These are phyloP conservation scores for Vannuccia rotundouncinata DNA, from an alignment of 2,888 invertebrate species.

Conservation along the genomic window DNA sequence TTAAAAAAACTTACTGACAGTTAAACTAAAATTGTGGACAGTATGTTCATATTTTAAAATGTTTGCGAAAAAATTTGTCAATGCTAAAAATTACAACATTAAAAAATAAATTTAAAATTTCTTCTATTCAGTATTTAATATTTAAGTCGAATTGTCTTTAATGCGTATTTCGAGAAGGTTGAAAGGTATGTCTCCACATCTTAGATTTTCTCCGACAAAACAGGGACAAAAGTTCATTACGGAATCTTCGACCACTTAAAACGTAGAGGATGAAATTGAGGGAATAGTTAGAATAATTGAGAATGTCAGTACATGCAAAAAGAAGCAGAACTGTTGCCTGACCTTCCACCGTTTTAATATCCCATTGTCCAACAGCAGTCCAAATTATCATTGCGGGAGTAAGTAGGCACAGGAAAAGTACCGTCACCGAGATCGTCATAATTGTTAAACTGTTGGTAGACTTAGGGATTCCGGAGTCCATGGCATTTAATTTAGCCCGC, in stretches of 20 bases:
- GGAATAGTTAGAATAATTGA: neutral
- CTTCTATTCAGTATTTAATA: too few relatives aligned
- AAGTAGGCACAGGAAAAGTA: neutral
- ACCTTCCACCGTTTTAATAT: neutral
- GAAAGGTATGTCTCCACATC: too few relatives aligned
- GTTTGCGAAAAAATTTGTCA: too few relatives aligned
- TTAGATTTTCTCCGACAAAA: too few relatives aligned
- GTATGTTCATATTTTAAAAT: too few relatives aligned
- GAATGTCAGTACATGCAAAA: conserved; percentile 9
- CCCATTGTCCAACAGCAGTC: neutral
- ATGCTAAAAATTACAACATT: too few relatives aligned
- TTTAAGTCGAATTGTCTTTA: too few relatives aligned
- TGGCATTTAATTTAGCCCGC: neutral
- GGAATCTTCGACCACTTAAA: conserved; percentile 13
- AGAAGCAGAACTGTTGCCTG: neutral
- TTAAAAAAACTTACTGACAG: too few relatives aligned
- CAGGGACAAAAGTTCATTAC: neutral
- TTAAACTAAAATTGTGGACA: too few relatives aligned
- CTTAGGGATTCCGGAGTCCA: neutral
- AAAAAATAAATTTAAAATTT: too few relatives aligned
- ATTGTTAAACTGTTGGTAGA: neutral
- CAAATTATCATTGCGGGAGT: neutral
- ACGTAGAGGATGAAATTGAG: conserved; percentile 18
- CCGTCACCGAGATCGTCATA: neutral
- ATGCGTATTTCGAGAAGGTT: too few relatives aligned